Evolutionary conservation across 2,888 invertebrate species (phyloP).

Genomic region (Xanthia icteritia): DNA sequence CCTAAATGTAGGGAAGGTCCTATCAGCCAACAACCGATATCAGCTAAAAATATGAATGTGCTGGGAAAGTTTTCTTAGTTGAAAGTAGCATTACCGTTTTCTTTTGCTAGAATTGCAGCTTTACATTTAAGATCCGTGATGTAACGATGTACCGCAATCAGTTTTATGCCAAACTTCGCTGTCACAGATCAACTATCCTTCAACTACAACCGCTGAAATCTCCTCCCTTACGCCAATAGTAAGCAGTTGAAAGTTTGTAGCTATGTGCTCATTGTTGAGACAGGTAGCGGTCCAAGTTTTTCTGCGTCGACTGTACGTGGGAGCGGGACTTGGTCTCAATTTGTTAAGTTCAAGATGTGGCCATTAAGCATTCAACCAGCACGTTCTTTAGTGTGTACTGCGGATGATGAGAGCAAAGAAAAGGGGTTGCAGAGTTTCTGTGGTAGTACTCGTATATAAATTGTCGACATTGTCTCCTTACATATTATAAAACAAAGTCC

Average conservation of each 20-base stretch:
- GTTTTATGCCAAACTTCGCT: too few relatives aligned
- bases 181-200: neutral
- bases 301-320: conserved; percentile 72
- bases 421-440: neutral
- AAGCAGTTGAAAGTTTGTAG: conserved; percentile 76
- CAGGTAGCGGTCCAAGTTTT: conserved; percentile 80
- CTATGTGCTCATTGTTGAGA: conserved; percentile 80
- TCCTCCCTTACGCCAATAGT: conserved; percentile 49
- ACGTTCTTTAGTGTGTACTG: conserved; percentile 49
- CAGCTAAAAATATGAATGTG: neutral
- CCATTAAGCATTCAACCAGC: conserved; percentile 59
- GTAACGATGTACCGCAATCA: neutral
- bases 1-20: neutral
- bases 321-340: conserved; percentile 66
- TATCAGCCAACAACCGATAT: neutral
- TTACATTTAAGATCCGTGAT: neutral
- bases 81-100: neutral
- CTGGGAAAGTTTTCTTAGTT: neutral
- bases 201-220: conserved; percentile 7
- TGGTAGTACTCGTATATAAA: neutral
- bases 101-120: neutral
- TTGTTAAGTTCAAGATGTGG: conserved; percentile 67
- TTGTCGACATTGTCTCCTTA: too few relatives aligned
- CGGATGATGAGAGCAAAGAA: conserved; percentile 15
- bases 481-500: too few relatives aligned